Base-by-base conservation (phyloP, 2,888 invertebrate species). In the Tyria jacobaeae region DNA sequence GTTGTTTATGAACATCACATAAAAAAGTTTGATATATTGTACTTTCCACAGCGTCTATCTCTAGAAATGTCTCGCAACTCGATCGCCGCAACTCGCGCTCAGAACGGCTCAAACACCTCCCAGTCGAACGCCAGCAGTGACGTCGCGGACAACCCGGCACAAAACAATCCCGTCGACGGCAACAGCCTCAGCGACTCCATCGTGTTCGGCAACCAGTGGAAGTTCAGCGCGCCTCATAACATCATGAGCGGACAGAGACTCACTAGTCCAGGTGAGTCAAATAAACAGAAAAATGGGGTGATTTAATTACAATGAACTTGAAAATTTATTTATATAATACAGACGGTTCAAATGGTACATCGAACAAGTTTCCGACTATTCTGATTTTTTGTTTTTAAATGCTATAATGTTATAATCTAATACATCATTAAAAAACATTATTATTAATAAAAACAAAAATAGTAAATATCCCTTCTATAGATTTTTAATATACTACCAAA, bases 61-160 rank as follows among this genome's bases (percentile, higher is more conserved):
- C 94, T 96, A 57, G 96, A 96, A 87, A 96, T 96, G 89, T 95
- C 96, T 2, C 94, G 96, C 61, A 96, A 96, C 86, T 95, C 95
- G 0, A 93, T 95, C 27, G 90, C 95, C n/a, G 95, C 95, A 50
- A 94, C 94, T 0, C 86, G 90, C n/a, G 88, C 82, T 21, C 73
- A 80, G 41, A 75, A 64, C 62, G 66, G 75, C 49, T 68, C 85
- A 2, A 74, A 66, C 62, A 62, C 79, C 44, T 65, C 80, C 41
- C 80, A 77, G 51, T 61, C 77, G 58, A 68, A 63, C 31, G 69
- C 75, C 3, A 76, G 67, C 37, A 58, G 61, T 50, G 73, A 71
- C 54, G 85, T 82, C 48, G 66, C 77, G 0, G 92, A 90, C 80
- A 83, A 85, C 67, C 86, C 89, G 3, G 64, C 90, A 17, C 90